Base-by-base conservation (phyloP, 2,888 invertebrate species). In the Leptogaster cylindrica region DNA sequence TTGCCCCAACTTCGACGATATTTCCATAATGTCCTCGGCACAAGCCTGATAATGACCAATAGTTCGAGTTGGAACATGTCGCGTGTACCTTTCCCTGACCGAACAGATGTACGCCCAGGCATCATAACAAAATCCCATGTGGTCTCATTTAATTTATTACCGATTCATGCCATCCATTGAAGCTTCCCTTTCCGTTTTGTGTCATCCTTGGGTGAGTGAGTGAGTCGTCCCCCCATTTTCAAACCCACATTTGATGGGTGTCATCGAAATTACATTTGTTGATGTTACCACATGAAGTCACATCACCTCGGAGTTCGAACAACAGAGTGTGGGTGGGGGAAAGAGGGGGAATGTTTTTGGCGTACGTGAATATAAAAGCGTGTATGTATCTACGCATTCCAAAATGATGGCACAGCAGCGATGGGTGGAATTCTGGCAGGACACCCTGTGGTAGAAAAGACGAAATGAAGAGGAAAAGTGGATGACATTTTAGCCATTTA, bases 121-220 rank as follows among this genome's bases (percentile, higher is more conserved):
- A 58, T 39, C 58, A 58, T 58, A 58, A 58, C 58, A 36, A 41
- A 69, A 69, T 69, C 69, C 69, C 69, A 69, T 69, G 69, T 69
- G 69, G 66, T 69, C 69, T 69, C 69, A 66, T 69, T 69, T 66
- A 69, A 69, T 69, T 69, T 69, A 69, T 69, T 69, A 66, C 66
- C 69, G 63, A 66, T 66, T 69, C 69, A 69, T 69, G 69, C 51
- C 61, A 16, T 68, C 63, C 10, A 39, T 14, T n/a, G 14, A 20
- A 25, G 39, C 14, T 5, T 41, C 25, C 18, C 25, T 39, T 23
- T 3, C 58, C 58, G 7, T 20, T 8, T 36, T 16, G 3, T 23
- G 1, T 46, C 18, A 39, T 58, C 39, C n/a, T 14, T 39, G 39
- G 39, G 41, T n/a, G n/a, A 58, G 10, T 39, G 10, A 39, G 25